phyloP scores from a whole-genome alignment of 2,888 invertebrate genomes.

The Orthosia gothica region DNA sequence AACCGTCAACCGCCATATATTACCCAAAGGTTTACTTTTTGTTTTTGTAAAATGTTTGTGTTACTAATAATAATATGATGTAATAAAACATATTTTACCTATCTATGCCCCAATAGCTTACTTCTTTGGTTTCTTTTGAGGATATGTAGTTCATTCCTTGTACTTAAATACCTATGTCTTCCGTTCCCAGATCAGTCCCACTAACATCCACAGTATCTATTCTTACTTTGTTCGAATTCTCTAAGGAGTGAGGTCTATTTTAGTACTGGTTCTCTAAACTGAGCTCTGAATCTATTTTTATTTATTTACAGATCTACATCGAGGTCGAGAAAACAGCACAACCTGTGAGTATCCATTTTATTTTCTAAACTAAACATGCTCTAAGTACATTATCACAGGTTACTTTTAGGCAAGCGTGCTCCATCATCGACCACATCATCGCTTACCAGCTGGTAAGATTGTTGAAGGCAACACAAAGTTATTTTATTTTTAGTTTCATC shows the following conservation, averaged over 20 bases:
- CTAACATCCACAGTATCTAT: neutral
- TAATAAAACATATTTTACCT: too few relatives aligned
- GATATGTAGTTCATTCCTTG: neutral
- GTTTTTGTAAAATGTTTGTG: too few relatives aligned
- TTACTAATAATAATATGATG: too few relatives aligned
- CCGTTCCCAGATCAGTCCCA: neutral
- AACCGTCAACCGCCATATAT: too few relatives aligned
- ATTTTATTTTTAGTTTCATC: too few relatives aligned
- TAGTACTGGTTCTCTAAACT: neutral
- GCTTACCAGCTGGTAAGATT: too few relatives aligned
- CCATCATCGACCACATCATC: too few relatives aligned
- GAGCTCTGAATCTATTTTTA: neutral
- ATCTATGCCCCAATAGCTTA: neutral
- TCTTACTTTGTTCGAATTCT: neutral
- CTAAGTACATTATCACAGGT: too few relatives aligned
- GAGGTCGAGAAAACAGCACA: slow-evolving; percentile 7
- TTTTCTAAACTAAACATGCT: neutral
- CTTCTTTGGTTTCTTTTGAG: neutral
- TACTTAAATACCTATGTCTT: neutral
- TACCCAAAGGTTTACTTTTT: too few relatives aligned
- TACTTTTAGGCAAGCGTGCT: too few relatives aligned
- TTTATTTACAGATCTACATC: slow-evolving; percentile 48
- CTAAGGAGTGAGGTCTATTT: neutral
- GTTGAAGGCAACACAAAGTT: too few relatives aligned
- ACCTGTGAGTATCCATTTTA: slow-evolving; percentile 38